Conservation (phyloP, 2,888 invertebrate species). For the Latrodectus elegans region DNA sequence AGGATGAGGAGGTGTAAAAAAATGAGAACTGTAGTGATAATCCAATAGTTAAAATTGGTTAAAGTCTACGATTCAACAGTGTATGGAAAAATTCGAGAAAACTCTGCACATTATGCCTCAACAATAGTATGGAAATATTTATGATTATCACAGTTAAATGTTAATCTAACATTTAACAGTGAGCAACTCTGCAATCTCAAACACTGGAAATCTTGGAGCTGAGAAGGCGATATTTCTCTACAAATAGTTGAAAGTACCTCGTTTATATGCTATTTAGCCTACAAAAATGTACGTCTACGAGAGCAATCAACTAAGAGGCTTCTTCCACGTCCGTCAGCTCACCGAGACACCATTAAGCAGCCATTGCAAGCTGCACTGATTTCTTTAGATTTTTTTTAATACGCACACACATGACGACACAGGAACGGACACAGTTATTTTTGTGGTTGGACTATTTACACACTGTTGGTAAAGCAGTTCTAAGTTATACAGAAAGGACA, state of each 20-base stretch:
- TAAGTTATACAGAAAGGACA: slow-evolving; percentile 49
- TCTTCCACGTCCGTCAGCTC: slow-evolving; percentile 15
- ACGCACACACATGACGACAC: slow-evolving; percentile 52
- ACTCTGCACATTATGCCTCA: slow-evolving; percentile 4
- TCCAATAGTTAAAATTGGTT: background rate
- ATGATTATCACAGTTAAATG: slow-evolving; percentile 69
- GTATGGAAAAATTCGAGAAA: slow-evolving; percentile 5
- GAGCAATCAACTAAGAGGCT: slow-evolving; percentile 6
- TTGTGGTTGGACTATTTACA: slow-evolving; percentile 57
- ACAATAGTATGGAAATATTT: slow-evolving; percentile 48
- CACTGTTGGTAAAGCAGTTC: slow-evolving; percentile 40
- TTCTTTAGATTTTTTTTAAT: slow-evolving; percentile 41
- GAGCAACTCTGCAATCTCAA: slow-evolving; percentile 48
- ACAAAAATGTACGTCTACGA: background rate
- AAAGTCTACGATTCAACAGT: slow-evolving; percentile 3
- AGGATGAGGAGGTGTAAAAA: background rate
- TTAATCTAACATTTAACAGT: slow-evolving; percentile 66
- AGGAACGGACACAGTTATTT: slow-evolving; percentile 58
- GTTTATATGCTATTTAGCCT: background rate
- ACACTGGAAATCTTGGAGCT: slow-evolving; percentile 22
- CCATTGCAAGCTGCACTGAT: slow-evolving; percentile 63
- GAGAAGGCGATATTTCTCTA: slow-evolving; percentile 27
- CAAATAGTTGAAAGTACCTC: slow-evolving; percentile 1
- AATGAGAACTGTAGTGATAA: background rate
- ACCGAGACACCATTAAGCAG: slow-evolving; percentile 30